Evolutionary conservation across 2,888 invertebrate genomes (phyloP), one percentile per base, ranked within the genome.

Genomic region (Apotomis betuletana): DNA sequence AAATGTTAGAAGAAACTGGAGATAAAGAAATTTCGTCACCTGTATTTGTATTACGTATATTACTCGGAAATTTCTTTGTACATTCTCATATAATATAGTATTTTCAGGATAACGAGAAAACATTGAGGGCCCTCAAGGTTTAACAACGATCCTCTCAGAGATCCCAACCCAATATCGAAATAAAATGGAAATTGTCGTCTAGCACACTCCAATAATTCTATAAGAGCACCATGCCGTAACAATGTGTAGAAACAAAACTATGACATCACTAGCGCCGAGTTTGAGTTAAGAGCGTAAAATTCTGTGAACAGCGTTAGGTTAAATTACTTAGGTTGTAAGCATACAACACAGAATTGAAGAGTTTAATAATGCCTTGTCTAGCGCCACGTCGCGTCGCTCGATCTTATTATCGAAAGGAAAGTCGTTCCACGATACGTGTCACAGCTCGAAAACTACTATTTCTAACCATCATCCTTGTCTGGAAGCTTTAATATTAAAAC

Each of bases 351-450:
- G 44, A 65, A 6, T 64, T 57, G 38, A 49, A 10, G 27, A 27
- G 57, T 68, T 60, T 60, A 68, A 73, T 70, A 68, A 62, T 15
- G 62, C 52, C 38, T 67, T 78, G 77, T 75, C 78, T 64, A 73
- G 63, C 64, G 2, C 27, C 27, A 15, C 63, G 67, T 61, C 81
- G 81, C 82, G 83, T 76, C 78, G 80, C 77, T 79, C 81, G 81
- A 84, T 83, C 83, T 82, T 83, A 85, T 84, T 87, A 87, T 85
- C 82, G 84, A 87, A 85, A 87, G 86, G 80, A 81, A 70, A 70
- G 70, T 65, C 81, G 82, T 86, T 85, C 77, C 77, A 75, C 55
- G 77, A 77, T 84, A 86, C 85, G 85, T 86, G 86, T 83, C 84
- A 79, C 81, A 80, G 79, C 77, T 82, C 79, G 71, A 78, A 83